Base-by-base conservation (phyloP, 2,888 invertebrate genomes). In the Sceliomorpha sp. region DNA sequence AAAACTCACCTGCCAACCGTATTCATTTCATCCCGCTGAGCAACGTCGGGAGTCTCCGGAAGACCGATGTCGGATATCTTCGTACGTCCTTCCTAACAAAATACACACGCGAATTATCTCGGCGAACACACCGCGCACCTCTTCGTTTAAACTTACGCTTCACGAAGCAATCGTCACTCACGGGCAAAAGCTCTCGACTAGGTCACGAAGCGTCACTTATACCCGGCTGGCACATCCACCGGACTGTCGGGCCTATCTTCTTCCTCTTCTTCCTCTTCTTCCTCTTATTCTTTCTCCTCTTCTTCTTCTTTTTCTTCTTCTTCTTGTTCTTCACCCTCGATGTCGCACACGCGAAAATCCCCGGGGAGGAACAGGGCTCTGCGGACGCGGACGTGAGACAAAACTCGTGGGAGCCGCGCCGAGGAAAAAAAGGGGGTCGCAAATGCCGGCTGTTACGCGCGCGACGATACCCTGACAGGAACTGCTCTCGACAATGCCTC, bases 21-120 rank as follows among this genome's bases (percentile, higher is more conserved):
- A 85, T 86, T 88, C 87, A 87, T 88, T 83, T 85, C 85, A 87
- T 87, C 78, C 79, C 85, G 83, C 77, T 75, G 76, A 80, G 73
- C 53, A 48, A 36, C 50, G 53, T 60, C 55, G 47, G 69, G 58
- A 44, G 70, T 50, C 51, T 48, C 58, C 44, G 67, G 48, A 48
- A 59, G 59, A 55, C 39, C 64, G 47, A 63, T 40, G 69, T 44
- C 20, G 20, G 5, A 5, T 20, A 5, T 20, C 20, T 20, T 5
- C 20, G 20, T 2, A 20, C 20, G 20, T 20, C 20, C 20, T 2
- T 70, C 55, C 64, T 56, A 27, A 42, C 40, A 58, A 17, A 14
- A 24, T 59, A 42, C 69, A 64, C 71, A 59, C 71, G 55, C 62
- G 60, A 56, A 60, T 58, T 53, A 71, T 26, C 29, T 3, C 29